phyloP scores from a whole-genome alignment of 2,888 invertebrate genomes.

The Stenoptilia bipunctidactyla region DNA sequence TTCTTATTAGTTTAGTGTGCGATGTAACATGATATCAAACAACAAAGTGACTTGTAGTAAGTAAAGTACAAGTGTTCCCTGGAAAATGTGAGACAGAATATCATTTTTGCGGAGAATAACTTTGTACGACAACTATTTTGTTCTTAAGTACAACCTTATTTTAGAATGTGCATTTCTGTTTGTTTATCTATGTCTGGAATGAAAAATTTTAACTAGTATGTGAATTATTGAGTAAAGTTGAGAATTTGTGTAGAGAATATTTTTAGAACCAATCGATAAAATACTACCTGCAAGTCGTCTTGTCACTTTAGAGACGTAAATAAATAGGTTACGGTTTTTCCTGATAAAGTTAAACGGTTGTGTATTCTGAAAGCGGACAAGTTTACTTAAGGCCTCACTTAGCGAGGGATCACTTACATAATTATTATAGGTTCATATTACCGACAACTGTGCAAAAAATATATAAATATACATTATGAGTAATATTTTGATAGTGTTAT shows the following conservation, averaged over 20 bases:
- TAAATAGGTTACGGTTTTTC: constrained; percentile 64
- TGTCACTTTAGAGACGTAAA: constrained; percentile 43
- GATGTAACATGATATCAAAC: constrained; percentile 7
- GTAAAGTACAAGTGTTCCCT: neutral
- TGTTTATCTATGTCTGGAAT: too few relatives aligned
- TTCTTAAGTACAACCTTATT: too few relatives aligned
- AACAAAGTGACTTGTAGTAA: neutral
- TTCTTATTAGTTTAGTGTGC: constrained; percentile 32
- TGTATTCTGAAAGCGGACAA: constrained; percentile 61
- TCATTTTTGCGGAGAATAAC: constrained; percentile 1
- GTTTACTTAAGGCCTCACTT: constrained; percentile 55
- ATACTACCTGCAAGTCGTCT: constrained; percentile 18
- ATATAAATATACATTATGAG: too few relatives aligned
- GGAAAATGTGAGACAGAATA: neutral
- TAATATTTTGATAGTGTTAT: too few relatives aligned
- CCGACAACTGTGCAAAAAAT: too few relatives aligned
- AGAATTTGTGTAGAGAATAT: too few relatives aligned
- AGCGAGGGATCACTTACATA: constrained; percentile 48
- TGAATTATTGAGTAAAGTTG: too few relatives aligned
- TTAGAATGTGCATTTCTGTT: too few relatives aligned
- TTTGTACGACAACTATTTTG: constrained; percentile 1
- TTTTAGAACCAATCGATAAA: too few relatives aligned
- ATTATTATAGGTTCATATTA: constrained; percentile 59
- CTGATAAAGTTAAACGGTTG: constrained; percentile 57
- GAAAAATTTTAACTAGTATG: too few relatives aligned